Evolutionary conservation across 2,113 vertebrate genomes (phyloP), one percentile per base, ranked within the genome.

Genomic region (Ardeotis arabs): DNA sequence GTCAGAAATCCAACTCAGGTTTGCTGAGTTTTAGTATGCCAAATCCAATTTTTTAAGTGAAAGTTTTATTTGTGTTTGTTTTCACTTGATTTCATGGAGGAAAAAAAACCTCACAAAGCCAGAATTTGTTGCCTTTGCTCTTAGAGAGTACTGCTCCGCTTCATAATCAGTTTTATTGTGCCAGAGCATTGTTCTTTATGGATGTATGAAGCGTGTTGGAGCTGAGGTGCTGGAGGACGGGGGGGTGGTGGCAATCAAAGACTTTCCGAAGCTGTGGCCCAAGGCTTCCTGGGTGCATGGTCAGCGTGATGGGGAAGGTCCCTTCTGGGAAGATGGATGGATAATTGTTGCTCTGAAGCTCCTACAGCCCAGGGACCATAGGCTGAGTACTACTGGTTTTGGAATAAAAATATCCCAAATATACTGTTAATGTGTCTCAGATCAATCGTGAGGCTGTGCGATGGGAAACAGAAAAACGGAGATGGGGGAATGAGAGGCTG

Each of bases 51-150:
- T 91, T 95, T 95, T 45, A 1, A 80, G 83, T 70, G 63, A 80
- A 90, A 70, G 27, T 41, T 95, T 81, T 89, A 39, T 89, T 93
- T 89, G 28, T 90, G 14, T 91, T 93, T 88, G 79, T 70, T 91
- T 94, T 87, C 59, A 39, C 20, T 88, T 72, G 68, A 64, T 94
- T 87, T 85, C 25, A 31, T 15, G 19, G 63, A 73, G 74, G n/a
- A 20, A 53, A 58, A 39, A 31, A 50, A 68, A 55, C 55, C 31
- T 75, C 66, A 39, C 45, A 79, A 68, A 89, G n/a, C 29, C 41
- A 8, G 66, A 79, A 73, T 87, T 78, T 90, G 50, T 74, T 75
- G 60, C 80, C 37, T 82, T 93, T 49, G 37, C 73, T 86, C 47
- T 24, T 69, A 17, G 15, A 25, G 60, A 64, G 25, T 22, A 17